Base-by-base conservation (phyloP, 2,888 invertebrate species). In the Trichogramma dendrolimi region DNA sequence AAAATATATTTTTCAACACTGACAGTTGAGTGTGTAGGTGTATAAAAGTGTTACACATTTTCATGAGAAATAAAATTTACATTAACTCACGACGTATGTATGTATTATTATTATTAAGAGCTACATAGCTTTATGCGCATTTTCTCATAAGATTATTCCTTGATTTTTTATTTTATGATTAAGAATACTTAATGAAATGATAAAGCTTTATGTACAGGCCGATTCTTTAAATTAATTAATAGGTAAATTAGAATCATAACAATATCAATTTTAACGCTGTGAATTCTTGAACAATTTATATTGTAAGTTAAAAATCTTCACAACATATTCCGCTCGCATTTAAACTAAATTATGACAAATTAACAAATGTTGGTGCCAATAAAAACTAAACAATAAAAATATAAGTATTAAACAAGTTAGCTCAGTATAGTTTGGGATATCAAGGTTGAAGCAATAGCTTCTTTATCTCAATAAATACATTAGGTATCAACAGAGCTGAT, bases 1-100 rank as follows among this genome's bases (percentile, higher is more conserved):
- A 78, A 78, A 78, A 78, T 78, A 78, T 78, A 78, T 78, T 75
- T 76, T 72, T 72, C 71, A 76, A 76, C 73, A 70, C 71, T 63
- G 69, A 71, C 73, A 27, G 67, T 67, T 68, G 67, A 72, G 60
- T 68, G 48, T 72, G 74, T 71, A 73, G 69, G 72, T 67, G 66
- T 62, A 67, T 70, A 70, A 71, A 67, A 66, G 46, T 46, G n/a
- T 46, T 10, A 10, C 27, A 27, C 27, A 27, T 27, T 27, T 27
- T 27, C 27, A 27, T 27, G 27, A 27, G 27, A 27, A 27, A 27
- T 27, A 27, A 27, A 27, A 27, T 27, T 27, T 27, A 27, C 27
- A 27, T 27, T 27, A 27, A 27, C 27, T 27, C 27, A 27, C 27
- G 27, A 27, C 27, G 27, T 27, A 27, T 3, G 27, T 27, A 27